These are phyloP conservation scores for Mugil cephalus DNA, from an alignment of 2,113 vertebrate genomes.

Conservation along the genomic window DNA sequence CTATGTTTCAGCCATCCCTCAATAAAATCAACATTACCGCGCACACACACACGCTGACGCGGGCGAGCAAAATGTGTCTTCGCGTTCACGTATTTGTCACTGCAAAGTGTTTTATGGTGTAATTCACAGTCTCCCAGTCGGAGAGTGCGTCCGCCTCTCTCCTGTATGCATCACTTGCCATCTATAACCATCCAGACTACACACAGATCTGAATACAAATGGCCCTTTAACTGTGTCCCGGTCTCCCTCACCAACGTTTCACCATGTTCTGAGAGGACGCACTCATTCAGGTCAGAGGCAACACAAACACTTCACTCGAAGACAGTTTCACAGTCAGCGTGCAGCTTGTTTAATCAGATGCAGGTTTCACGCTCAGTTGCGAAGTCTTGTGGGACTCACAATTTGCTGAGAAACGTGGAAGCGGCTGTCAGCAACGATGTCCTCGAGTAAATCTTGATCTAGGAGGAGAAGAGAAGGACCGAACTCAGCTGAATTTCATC, in stretches of 20 bases:
- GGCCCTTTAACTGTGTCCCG: slow-evolving; percentile 37
- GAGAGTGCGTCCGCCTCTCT: slow-evolving; percentile 33
- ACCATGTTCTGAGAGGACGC: slow-evolving; percentile 11
- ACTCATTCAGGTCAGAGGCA: slow-evolving; percentile 6
- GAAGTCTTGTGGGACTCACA: slow-evolving; percentile 82
- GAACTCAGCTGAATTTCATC: neutral
- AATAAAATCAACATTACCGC: slow-evolving; percentile 32
- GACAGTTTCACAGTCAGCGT: slow-evolving; percentile 14
- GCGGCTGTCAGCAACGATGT: slow-evolving; percentile 88
- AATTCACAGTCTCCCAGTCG: slow-evolving; percentile 59
- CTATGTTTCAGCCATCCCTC: slow-evolving; percentile 34
- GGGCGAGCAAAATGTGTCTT: slow-evolving; percentile 13
- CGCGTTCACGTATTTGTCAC: slow-evolving; percentile 51
- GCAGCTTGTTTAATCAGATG: slow-evolving; percentile 5
- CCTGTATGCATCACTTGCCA: slow-evolving; percentile 58
- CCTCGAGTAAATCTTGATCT: slow-evolving; percentile 95
- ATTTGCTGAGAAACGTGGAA: slow-evolving; percentile 86
- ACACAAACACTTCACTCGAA: slow-evolving; percentile 13
- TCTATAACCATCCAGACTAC: slow-evolving; percentile 46
- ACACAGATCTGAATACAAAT: slow-evolving; percentile 72
- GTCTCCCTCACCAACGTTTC: slow-evolving; percentile 25
- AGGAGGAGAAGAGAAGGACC: slow-evolving; percentile 29
- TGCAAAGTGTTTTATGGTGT: slow-evolving; percentile 59
- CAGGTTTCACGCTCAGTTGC: slow-evolving; percentile 6
- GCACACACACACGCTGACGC: slow-evolving; percentile 12